These are phyloP conservation scores for Drosophila paracracens DNA, from an alignment of 2,888 invertebrate genomes.

Conservation along the genomic window DNA sequence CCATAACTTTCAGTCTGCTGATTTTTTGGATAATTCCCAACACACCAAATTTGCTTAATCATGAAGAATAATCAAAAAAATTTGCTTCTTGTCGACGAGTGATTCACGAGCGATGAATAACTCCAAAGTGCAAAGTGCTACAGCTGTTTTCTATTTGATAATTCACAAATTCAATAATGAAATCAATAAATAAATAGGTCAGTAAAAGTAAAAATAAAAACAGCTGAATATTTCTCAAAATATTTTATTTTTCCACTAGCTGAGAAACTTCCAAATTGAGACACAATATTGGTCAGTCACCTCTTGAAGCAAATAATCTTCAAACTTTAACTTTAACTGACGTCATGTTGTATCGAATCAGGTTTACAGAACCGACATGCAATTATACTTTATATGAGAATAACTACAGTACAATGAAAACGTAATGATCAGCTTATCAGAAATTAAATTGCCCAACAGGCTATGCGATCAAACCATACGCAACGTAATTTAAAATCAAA, in stretches of 20 bases:
- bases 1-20: slow-evolving; percentile 16
- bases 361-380: slow-evolving; percentile 38
- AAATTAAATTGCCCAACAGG: slow-evolving; percentile 38
- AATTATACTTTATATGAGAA: slow-evolving; percentile 26
- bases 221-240: neutral
- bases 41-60: slow-evolving; percentile 47
- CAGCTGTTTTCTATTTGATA: neutral
- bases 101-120: slow-evolving; percentile 43
- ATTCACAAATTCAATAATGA: neutral
- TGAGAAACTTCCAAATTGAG: too few relatives aligned
- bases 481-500: slow-evolving; percentile 37
- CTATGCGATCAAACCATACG: slow-evolving; percentile 16
- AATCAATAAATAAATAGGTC: slow-evolving; percentile 11
- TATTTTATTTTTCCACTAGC: neutral
- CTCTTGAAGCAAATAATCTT: slow-evolving; percentile 1
- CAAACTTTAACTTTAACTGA: slow-evolving; percentile 13
- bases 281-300: slow-evolving; percentile 40
- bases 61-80: slow-evolving; percentile 35
- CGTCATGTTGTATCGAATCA: slow-evolving; percentile 33
- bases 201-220: neutral
- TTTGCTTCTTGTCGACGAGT: slow-evolving; percentile 2
- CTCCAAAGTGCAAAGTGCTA: neutral
- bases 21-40: slow-evolving; percentile 46
- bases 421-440: slow-evolving; percentile 17
- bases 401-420: slow-evolving; percentile 33